Base-by-base conservation (phyloP, 2,797 vertebrate species). In the Botia almorhae region DNA sequence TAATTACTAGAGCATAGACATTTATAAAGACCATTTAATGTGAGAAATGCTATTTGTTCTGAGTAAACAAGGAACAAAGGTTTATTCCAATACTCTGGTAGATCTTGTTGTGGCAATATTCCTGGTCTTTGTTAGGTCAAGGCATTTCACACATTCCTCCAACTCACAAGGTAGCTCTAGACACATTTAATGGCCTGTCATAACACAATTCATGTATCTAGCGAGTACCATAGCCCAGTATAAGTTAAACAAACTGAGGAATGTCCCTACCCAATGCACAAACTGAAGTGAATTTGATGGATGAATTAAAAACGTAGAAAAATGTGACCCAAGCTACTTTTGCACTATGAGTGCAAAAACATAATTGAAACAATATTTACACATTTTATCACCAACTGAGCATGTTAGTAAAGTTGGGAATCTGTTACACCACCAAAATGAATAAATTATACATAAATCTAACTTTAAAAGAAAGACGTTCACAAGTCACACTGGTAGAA, bases 141-240 rank as follows among this genome's bases (percentile, higher is more conserved):
- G 36, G 63, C 33, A 16, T 65, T 65, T 58, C 23, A 46, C 48
- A 29, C 71, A 81, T 85, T 83, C 71, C 71, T 55, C 17, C 5
- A 19, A 51, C 53, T 55, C 63, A 77, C 65, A 55, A 29, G 69
- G 80, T 33, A 80, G 69, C 33, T 61, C 8, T 17, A 78, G 61
- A 69, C 63, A 67, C 43, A 58, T 81, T 65, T 78, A 53, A 78
- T 64, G 68, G 13, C 43, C 43, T 63, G 56, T 46, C 56, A 61
- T 63, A 53, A 78, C 56, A 71, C 55, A 70, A 71, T 63, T n/a
- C 68, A 63, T 61, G 76, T 60, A 70, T 78, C 69, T 23, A 56
- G n/a, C 17, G 6, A 29, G 8, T 21, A 16, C 65, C 73, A 72
- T 29, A 50, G 50, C 33, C 51, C 21, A 61, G 51, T 68, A 43